Conservation (phyloP, 2,797 vertebrate genomes). For the Harpagifer antarcticus region DNA sequence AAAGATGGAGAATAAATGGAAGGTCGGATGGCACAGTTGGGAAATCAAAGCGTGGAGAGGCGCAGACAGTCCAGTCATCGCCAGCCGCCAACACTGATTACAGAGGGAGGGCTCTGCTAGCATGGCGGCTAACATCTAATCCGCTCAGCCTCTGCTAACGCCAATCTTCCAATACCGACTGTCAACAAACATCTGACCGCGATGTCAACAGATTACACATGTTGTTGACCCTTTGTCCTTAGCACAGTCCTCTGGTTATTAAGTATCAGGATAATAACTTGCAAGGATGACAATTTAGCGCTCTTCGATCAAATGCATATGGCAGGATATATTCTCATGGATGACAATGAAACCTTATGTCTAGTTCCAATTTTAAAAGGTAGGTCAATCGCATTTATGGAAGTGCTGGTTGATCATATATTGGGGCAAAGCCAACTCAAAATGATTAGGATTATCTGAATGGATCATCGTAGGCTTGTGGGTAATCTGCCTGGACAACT, state of each 20-base stretch:
- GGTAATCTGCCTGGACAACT: conserved; percentile 46
- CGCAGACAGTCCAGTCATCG: conserved; percentile 47
- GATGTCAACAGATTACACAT: conserved; percentile 6
- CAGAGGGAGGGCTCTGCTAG: conserved; percentile 37
- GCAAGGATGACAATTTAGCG: neutral
- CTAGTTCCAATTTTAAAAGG: conserved; percentile 57
- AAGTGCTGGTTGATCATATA: conserved; percentile 20
- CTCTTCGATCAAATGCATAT: neutral
- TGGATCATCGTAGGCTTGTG: conserved; percentile 46
- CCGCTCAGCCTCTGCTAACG: conserved; percentile 17
- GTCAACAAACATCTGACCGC: conserved; percentile 36
- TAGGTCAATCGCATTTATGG: conserved; percentile 44
- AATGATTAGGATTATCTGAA: conserved; percentile 61
- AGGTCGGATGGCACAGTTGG: neutral
- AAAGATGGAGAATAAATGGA: neutral
- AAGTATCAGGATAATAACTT: neutral
- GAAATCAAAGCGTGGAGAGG: conserved; percentile 18
- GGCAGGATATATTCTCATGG: neutral
- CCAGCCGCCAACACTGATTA: conserved; percentile 53
- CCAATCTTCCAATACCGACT: conserved; percentile 48
- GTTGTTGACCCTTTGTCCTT: conserved; percentile 6
- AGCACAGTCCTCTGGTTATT: neutral
- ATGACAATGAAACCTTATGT: neutral
- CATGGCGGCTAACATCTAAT: conserved; percentile 59
- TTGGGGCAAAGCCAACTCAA: conserved; percentile 30